phyloP scores from a whole-genome alignment of 2,797 vertebrate species.

The Anableps anableps region DNA sequence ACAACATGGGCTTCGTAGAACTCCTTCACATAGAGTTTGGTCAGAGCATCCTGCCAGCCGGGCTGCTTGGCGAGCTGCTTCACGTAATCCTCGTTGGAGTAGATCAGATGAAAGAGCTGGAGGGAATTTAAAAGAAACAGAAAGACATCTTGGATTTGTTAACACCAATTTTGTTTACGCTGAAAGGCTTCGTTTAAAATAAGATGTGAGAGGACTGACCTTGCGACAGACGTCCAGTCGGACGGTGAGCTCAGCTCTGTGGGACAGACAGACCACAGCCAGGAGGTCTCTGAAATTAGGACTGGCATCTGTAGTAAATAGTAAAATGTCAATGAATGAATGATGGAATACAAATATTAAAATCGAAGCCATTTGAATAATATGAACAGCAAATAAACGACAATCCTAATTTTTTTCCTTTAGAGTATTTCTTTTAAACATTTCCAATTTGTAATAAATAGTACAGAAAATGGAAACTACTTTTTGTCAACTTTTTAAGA shows the following conservation, averaged over 20 bases:
- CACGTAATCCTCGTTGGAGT: constrained; percentile 88
- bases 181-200: neutral
- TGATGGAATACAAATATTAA: neutral
- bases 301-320: constrained; percentile 76
- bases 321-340: neutral
- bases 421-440: too few species aligned
- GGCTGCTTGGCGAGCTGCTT: constrained; percentile 88
- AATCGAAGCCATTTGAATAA: neutral
- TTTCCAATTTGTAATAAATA: neutral
- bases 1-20: constrained; percentile 79
- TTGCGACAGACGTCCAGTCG: constrained; percentile 96
- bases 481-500: neutral
- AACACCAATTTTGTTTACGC: neutral
- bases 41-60: constrained; percentile 94
- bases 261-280: constrained; percentile 91
- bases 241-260: constrained; percentile 88
- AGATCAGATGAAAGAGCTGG: constrained; percentile 95
- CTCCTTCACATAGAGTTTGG: constrained; percentile 94
- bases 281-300: constrained; percentile 92
- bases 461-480: neutral
- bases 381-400: neutral
- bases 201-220: constrained; percentile 73
- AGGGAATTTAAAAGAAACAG: constrained; percentile 18
- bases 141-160: constrained; percentile 17
- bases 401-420: neutral